Evolutionary conservation across 35 echinoderm and acorn worm species (phyloP).

Genomic region (Anneissia japonica): DNA sequence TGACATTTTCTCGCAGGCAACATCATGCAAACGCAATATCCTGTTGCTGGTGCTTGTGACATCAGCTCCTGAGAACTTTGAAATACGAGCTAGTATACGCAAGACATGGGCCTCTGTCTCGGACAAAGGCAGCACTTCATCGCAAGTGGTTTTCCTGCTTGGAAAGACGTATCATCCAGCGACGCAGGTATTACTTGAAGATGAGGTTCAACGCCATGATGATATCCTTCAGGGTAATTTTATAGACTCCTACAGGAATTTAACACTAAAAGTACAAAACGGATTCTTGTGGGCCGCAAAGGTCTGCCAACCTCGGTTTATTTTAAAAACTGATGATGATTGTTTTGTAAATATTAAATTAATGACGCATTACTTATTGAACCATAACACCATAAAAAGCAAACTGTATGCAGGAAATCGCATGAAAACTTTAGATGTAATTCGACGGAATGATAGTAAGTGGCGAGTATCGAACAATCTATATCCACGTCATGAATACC

Average conservation of each 20-base stretch:
- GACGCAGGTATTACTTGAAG: constrained; percentile 9
- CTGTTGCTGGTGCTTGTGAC: constrained; percentile 65
- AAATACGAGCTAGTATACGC: constrained; percentile 64
- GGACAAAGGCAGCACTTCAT: neutral
- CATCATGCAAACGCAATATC: constrained; percentile 26
- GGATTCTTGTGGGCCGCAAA: constrained; percentile 63
- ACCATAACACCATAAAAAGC: constrained; percentile 38
- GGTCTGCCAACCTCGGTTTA: constrained; percentile 60
- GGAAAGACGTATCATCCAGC: constrained; percentile 22
- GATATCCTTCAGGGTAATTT: constrained; percentile 77
- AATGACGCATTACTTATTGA: constrained; percentile 46
- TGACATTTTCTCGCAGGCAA: neutral
- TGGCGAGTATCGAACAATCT: constrained; percentile 29
- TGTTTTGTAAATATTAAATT: constrained; percentile 76
- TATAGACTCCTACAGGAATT: constrained; percentile 61
- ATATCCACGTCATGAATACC: constrained; percentile 23
- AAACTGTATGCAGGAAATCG: constrained; percentile 60
- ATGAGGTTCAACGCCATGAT: constrained; percentile 41
- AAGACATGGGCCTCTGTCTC: constrained; percentile 66
- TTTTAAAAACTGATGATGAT: constrained; percentile 87
- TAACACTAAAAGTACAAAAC: constrained; percentile 87
- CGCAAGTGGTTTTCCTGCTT: constrained; percentile 71
- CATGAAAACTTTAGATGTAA: constrained; percentile 16
- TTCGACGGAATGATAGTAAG: constrained; percentile 24
- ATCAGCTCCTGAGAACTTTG: constrained; percentile 56